These are phyloP conservation scores for Potamarius usumacintae DNA, from an alignment of 2,113 vertebrate species.

Conservation along the genomic window DNA sequence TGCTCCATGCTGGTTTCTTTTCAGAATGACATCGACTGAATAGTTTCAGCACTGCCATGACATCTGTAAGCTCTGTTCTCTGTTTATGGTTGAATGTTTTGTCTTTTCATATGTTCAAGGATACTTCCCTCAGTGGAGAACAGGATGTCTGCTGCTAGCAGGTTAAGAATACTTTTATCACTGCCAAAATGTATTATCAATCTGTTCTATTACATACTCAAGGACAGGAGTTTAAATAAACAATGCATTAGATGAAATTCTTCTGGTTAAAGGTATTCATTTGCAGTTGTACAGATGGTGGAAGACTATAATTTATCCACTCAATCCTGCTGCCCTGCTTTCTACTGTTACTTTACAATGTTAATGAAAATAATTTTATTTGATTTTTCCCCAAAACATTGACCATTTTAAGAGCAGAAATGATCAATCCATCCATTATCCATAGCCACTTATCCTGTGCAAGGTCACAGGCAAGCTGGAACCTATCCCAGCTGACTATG, in stretches of 20 bases:
- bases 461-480: too few species aligned
- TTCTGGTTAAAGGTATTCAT: background rate
- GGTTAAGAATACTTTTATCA: background rate
- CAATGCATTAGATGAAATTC: background rate
- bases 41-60: background rate
- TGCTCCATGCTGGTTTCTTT: background rate
- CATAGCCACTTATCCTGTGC: too few species aligned
- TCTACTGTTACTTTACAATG: background rate
- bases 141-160: background rate
- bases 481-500: too few species aligned
- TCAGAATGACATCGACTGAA: background rate
- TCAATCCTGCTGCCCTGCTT: background rate
- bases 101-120: conserved; percentile 5
- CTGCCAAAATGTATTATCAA: background rate
- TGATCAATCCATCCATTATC: too few species aligned
- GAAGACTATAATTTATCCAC: background rate
- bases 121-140: background rate
- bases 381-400: too few species aligned
- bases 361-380: background rate
- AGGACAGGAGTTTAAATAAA: background rate
- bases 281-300: background rate
- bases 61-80: background rate
- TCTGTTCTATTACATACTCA: background rate
- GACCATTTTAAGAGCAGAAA: too few species aligned
- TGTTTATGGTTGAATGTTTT: background rate